Evolutionary conservation across 2,797 vertebrate species (phyloP), one percentile per base, ranked within the genome.

Genomic region (Parauchenoglanis ngamensis): DNA sequence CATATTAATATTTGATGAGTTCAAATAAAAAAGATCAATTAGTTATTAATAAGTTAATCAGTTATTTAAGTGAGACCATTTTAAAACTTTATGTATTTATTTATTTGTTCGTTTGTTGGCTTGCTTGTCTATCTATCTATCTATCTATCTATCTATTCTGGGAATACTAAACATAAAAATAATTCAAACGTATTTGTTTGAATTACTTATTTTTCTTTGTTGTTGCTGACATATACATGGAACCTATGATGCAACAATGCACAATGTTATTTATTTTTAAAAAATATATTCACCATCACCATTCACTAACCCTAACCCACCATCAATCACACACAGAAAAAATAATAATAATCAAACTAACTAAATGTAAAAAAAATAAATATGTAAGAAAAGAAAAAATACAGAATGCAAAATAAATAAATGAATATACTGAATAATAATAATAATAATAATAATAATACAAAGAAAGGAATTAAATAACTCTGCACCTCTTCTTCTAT

Each of bases 401-500:
- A 63, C 40, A 63, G 17, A 35, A 68, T 68, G 17, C 15, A 15
- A 56, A 17, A 68, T 68, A 35, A 61, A 7, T 1, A 61, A 61
- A 25, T 7, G 0, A 25, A 61, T 8, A 17, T 40, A 67, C 12
- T 40, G 40, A 28, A 46, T 23, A 11, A 73, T 73, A 10, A 44
- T 40, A 6, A 75, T 49, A 0, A n/a, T 75, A 2, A 52, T 76
- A 3, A 46, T 63, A 1, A 44, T 65, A 6, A 65, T 25, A 25
- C n/a, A 2, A 61, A n/a, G 2, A 31, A 25, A 25, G 46, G 15
- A 25, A n/a, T 44, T 15, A 49, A 31, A 11, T 54, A 21, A 21
- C n/a, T 40, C 54, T 84, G 88, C 73, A 90, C 85, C 59, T 75
- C 87, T 83, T 78, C 84, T 86, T 54, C 65, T 82, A 63, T 86